Percentiles rank a stretch among this genome's conserved stretches.
Conservation (phyloP, 2,797 vertebrate species). For the Pseudochromis fuscus region DNA sequence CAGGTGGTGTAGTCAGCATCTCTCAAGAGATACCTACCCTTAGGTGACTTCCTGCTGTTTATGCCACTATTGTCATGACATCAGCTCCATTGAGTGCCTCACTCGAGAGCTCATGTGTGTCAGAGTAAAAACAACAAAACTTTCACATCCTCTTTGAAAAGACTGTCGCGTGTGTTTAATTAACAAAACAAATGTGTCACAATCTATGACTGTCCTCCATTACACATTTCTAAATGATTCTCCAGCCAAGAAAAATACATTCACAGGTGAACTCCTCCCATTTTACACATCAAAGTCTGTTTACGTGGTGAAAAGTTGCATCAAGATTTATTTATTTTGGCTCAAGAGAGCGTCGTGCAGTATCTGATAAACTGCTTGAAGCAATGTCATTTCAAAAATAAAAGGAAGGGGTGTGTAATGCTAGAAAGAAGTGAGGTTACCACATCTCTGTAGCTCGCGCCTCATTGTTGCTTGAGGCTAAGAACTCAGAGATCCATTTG, state of each 20-base stretch:
- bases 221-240: not conserved
- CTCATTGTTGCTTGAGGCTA: constrained; percentile 1
- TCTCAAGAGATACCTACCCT: constrained; percentile 58
- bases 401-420: not conserved
- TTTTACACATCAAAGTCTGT: no score
- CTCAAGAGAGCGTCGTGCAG: no score
- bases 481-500: no score
- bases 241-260: not conserved
- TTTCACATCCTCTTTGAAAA: constrained; percentile 27
- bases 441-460: not conserved
- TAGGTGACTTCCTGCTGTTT: constrained; percentile 70
- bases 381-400: no score
- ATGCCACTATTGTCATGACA: constrained; percentile 74
- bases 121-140: constrained; percentile 45
- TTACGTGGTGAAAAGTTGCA: no score
- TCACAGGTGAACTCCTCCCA: no score
- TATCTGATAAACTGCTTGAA: no score
- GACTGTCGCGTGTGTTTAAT: not conserved
- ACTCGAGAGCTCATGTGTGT: constrained; percentile 18
- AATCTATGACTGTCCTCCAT: not conserved
- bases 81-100: constrained; percentile 56
- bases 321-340: no score
- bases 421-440: not conserved
- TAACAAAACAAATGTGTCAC: not conserved
- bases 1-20: not conserved